A percentile compares a stretch with the other conserved stretches of the same genome.
These are phyloP conservation scores for Drosophila pegasa DNA, from an alignment of 2,888 invertebrate species.

Conservation along the genomic window DNA sequence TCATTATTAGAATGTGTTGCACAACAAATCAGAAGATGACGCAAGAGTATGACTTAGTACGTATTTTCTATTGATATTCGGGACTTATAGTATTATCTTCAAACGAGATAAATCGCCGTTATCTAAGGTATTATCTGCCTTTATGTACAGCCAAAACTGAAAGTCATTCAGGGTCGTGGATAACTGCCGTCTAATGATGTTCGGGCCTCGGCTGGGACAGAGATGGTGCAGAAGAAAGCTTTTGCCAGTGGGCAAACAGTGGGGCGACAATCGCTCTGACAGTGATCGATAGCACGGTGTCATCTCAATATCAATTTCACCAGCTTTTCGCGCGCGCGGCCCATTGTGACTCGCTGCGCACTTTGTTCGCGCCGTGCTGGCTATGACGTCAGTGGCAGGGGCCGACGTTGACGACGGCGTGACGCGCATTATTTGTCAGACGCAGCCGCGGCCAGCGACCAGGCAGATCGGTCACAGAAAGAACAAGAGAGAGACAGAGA, in stretches of 20 bases:
- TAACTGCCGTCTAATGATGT: too few relatives aligned
- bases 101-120: background rate
- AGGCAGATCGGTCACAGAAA: conserved; percentile 4
- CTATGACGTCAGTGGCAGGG: conserved; percentile 57
- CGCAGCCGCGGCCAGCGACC: conserved; percentile 28
- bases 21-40: background rate
- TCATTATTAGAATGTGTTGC: background rate
- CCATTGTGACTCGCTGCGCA: conserved; percentile 44
- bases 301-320: conserved; percentile 42
- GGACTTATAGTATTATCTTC: background rate
- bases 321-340: conserved; percentile 13
- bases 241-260: conserved; percentile 6
- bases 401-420: conserved; percentile 42
- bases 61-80: background rate
- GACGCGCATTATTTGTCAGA: conserved; percentile 41
- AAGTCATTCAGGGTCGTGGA: too few relatives aligned
- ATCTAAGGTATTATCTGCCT: background rate
- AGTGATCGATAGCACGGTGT: conserved; percentile 38
- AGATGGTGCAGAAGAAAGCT: background rate
- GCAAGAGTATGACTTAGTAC: background rate
- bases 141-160: background rate
- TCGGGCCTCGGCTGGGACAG: background rate
- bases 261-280: conserved; percentile 12
- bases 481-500: conserved; percentile 2
- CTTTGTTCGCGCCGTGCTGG: conserved; percentile 44